These are phyloP conservation scores for Isoperla grammatica DNA, from an alignment of 2,888 invertebrate genomes.

Conservation along the genomic window DNA sequence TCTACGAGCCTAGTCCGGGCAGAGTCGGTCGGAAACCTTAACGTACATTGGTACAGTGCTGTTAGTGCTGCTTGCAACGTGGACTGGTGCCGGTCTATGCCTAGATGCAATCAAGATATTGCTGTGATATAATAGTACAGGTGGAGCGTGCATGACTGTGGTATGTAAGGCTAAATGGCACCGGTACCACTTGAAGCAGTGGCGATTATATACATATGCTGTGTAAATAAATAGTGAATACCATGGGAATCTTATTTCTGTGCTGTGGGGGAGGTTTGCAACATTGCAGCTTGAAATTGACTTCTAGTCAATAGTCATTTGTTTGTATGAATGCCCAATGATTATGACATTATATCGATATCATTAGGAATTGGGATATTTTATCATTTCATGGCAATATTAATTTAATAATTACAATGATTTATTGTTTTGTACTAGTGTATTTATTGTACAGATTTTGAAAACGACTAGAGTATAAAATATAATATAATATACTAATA, in stretches of 20 bases:
- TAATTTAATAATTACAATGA: constrained; percentile 3
- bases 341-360: neutral
- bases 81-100: no score
- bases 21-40: no score
- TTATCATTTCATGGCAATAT: constrained; percentile 4
- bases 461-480: neutral
- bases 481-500: neutral
- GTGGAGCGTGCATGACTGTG: neutral
- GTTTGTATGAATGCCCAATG: neutral
- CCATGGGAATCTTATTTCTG: neutral
- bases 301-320: constrained; percentile 13
- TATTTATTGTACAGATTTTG: constrained; percentile 6
- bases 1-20: no score
- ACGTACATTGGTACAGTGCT: no score
- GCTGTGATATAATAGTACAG: neutral
- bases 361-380: neutral
- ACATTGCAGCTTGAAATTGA: constrained; percentile 5
- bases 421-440: neutral
- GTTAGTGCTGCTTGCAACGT: no score
- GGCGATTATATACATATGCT: no score
- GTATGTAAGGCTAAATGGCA: neutral
- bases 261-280: neutral
- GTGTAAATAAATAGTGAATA: neutral
- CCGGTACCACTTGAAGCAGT: no score
- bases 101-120: no score